These are phyloP conservation scores for Lindbergichthys nudifrons DNA, from an alignment of 2,797 vertebrate species.

Conservation along the genomic window DNA sequence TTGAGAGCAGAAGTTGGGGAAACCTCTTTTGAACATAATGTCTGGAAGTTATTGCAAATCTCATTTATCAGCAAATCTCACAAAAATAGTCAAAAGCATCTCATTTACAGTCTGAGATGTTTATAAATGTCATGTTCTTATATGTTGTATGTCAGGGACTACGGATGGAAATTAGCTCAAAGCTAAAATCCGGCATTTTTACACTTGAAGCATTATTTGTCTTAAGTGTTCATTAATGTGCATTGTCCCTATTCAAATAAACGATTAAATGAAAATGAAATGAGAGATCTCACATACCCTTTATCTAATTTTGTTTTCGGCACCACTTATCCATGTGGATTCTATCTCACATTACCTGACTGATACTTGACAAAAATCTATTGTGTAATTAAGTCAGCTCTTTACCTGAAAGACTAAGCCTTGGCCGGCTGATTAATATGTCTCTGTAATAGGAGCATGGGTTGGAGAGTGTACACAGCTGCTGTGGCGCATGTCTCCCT, in stretches of 20 bases:
- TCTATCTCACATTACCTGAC: neutral
- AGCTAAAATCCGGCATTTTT: no score
- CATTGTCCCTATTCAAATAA: no score
- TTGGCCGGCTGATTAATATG: conserved; percentile 58
- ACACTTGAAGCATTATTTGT: no score
- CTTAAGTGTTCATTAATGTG: no score
- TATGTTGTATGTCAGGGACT: no score
- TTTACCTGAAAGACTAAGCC: conserved; percentile 19
- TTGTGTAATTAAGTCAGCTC: conserved; percentile 12
- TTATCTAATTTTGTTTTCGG: neutral
- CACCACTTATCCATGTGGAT: neutral
- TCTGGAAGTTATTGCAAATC: neutral
- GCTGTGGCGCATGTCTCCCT: conserved; percentile 64
- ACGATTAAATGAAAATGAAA: no score
- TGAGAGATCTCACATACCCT: neutral
- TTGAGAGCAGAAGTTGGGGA: conserved; percentile 5
- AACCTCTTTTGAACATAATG: no score
- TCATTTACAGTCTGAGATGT: neutral
- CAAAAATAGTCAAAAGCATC: neutral
- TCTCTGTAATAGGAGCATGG: conserved; percentile 58
- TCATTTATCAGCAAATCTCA: neutral
- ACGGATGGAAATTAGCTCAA: no score
- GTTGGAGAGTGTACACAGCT: conserved; percentile 83
- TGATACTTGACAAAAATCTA: conserved; percentile 10
- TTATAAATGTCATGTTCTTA: no score